These are phyloP conservation scores for Acipenser transmontanus DNA, from an alignment of 2,797 vertebrate species.

Conservation along the genomic window DNA sequence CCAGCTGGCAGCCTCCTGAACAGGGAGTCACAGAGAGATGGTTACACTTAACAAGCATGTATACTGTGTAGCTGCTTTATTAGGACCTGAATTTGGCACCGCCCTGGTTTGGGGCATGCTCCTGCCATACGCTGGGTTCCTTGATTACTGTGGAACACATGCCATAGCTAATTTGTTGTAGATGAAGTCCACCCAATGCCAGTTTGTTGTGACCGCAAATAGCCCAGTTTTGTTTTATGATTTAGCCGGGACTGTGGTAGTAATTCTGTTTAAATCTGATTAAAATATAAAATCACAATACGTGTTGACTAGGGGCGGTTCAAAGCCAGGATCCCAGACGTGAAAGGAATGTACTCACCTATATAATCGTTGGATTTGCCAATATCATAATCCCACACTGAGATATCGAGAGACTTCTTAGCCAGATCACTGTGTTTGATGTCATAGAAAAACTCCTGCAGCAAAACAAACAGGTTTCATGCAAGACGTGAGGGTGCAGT, in stretches of 20 bases:
- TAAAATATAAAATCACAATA: not conserved
- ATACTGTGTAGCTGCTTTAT: too few relatives aligned
- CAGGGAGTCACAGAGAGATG: not conserved
- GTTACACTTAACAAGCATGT: too few relatives aligned
- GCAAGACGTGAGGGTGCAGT: not conserved
- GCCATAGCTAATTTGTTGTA: too few relatives aligned
- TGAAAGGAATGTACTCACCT: slow-evolving; percentile 54
- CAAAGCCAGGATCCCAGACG: not conserved
- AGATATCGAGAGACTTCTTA: slow-evolving; percentile 88
- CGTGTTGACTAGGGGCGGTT: not conserved
- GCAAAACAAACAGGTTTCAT: slow-evolving; percentile 11
- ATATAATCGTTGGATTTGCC: slow-evolving; percentile 95
- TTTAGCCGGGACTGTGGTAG: too few relatives aligned
- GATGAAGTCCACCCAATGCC: too few relatives aligned
- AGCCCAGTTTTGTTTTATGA: too few relatives aligned
- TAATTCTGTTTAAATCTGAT: too few relatives aligned
- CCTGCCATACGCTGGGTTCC: too few relatives aligned
- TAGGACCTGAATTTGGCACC: too few relatives aligned
- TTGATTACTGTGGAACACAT: too few relatives aligned
- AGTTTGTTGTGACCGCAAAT: too few relatives aligned
- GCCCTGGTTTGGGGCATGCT: too few relatives aligned
- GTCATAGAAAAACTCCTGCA: slow-evolving; percentile 89
- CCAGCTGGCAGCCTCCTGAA: slow-evolving; percentile 86
- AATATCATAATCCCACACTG: slow-evolving; percentile 95
- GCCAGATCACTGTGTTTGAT: slow-evolving; percentile 93